Base-by-base conservation (phyloP, 2,113 vertebrate species). In the Mohoua ochrocephala region DNA sequence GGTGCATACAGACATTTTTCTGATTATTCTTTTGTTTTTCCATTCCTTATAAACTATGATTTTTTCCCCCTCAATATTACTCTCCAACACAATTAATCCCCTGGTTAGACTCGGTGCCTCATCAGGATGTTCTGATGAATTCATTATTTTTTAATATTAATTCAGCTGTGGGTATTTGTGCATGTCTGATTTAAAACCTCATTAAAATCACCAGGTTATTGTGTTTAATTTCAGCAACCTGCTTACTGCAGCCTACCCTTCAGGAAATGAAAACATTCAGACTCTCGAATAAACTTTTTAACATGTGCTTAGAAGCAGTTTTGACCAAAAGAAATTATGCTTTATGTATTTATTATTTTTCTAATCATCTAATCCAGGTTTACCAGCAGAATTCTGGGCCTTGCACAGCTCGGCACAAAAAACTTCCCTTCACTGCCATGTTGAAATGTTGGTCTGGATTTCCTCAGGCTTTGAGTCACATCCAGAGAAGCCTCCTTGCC, bases 51-150 rank as follows among this genome's bases (percentile, higher is more conserved):
- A 33, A 78, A 31, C 2, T 2, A 9, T 22, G 0, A 13, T 6
- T 39, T 3, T 5, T 54, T 35, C 10, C 5, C 8, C 4, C 30
- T 27, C 49, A 44, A 0, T 15, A 15, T 7, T 71, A 3, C 13
- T 85, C 75, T 78, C 39, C 45, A 42, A 79, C 27, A 33, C 18
- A 63, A 18, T 64, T 79, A 57, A 59, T 87, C 23, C 59, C 42
- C 42, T 78, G 31, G 24, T 64, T 15, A 57, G 10, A 4, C 22
- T 50, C 81, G 13, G 22, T 8, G 4, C 14, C 30, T 77, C 37
- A 69, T 45, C 77, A 86, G 50, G 74, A 54, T 2, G 0, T 65
- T 70, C 81, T 44, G 13, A n/a, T n/a, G n/a, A n/a, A n/a, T n/a
- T 0, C 3, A 19, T 18, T 41, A 12, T 15, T 47, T 70, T 53